These are phyloP conservation scores for Caenorhabditis sulstoni DNA, from an alignment of 2,888 invertebrate genomes.

Conservation along the genomic window DNA sequence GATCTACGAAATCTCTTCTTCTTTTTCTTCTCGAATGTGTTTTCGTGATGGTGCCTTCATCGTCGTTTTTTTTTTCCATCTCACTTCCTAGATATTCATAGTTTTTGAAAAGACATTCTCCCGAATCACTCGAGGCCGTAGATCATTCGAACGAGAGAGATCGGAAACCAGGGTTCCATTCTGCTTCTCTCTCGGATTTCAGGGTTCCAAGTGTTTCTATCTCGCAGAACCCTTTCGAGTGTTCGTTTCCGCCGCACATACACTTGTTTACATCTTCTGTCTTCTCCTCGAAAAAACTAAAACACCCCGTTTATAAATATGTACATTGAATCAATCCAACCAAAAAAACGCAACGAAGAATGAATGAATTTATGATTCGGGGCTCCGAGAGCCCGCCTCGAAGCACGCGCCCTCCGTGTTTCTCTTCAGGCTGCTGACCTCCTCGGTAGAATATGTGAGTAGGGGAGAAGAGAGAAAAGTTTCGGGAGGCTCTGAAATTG, in stretches of 20 bases:
- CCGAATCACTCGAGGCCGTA: slow-evolving; percentile 22
- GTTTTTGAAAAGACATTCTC: slow-evolving; percentile 25
- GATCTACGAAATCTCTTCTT: slow-evolving; percentile 5
- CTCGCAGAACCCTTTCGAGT: neutral
- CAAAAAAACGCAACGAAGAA: slow-evolving; percentile 50
- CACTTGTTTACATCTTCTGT: slow-evolving; percentile 36
- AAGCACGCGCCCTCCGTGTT: neutral
- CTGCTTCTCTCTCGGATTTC: neutral
- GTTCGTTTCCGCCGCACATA: slow-evolving; percentile 17
- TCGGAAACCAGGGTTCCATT: too few relatives aligned
- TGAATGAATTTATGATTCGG: slow-evolving; percentile 43
- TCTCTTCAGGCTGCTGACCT: slow-evolving; percentile 2
- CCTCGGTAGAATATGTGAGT: neutral
- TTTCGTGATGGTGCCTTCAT: neutral
- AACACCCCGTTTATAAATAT: slow-evolving; percentile 40
- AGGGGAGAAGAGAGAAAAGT: neutral
- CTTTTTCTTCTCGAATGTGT: slow-evolving; percentile 9
- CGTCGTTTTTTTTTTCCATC: slow-evolving; percentile 1
- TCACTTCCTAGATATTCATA: slow-evolving; percentile 31
- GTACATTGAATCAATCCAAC: slow-evolving; percentile 51
- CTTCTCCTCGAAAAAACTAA: neutral
- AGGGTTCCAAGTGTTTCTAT: slow-evolving; percentile 9
- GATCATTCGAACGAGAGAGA: slow-evolving; percentile 6
- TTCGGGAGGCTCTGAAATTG: too few relatives aligned
- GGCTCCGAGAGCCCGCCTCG: neutral